Evolutionary conservation across 2,113 vertebrate genomes (phyloP), one percentile per base, ranked within the genome.

Genomic region (Saimiri boliviensis): DNA sequence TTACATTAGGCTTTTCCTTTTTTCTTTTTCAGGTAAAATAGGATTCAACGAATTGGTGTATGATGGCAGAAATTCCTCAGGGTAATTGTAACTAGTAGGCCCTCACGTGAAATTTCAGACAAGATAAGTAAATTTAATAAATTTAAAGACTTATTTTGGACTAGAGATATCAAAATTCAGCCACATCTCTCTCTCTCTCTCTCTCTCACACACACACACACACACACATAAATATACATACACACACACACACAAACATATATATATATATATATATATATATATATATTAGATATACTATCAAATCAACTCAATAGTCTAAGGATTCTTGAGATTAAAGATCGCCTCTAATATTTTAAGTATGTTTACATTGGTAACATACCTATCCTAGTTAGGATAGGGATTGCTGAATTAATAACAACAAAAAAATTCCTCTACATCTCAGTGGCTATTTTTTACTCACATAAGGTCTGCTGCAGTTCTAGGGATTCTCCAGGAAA

Each of bases 51-150:
- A 88, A 80, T 88, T 85, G 17, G 71, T 95, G 23, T 49, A 32
- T 88, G 87, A 80, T 96, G 23, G 27, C 71, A 93, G n/a, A 89
- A 94, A 92, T 92, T 94, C n/a, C n/a, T 89, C 30, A 74, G 73
- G 42, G 27, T 56, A 87, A 86, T 95, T 96, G 30, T 83, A 92
- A 42, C 25, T 73, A 74, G 66, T 79, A 87, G 20, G 2, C 40
- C 19, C 21, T 92, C 30, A 92, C 37, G 66, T 66, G 76, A 91
- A 95, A 76, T 77, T 93, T 87, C 52, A 86, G 54, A 16, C 21
- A 81, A 80, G 16, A 23, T 86, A 66, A 94, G 79, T 84, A 45
- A 21, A 42, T 96, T 80, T 91, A 19, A 88, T 20, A 88, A 86
- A 88, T 79, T 83, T 93, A 90, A 30, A 89, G 52, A 37, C 13